Evolutionary conservation across 2,888 invertebrate species (phyloP).

Genomic region (Physocephala rufipes): DNA sequence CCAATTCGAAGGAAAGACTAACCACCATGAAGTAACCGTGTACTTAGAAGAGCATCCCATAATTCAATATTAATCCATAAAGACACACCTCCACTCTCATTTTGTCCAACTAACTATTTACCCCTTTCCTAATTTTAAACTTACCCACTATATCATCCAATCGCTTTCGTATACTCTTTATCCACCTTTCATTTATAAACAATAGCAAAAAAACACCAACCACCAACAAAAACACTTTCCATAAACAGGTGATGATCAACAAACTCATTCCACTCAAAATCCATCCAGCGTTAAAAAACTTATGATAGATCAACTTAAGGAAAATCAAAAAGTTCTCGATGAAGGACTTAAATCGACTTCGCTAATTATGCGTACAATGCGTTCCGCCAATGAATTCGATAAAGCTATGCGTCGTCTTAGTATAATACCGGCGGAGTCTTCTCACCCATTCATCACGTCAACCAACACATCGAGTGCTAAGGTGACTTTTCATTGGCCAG

Average conservation of each 20-base stretch:
- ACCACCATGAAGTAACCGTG: too few species aligned
- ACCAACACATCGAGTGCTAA: constrained; percentile 53
- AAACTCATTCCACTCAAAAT: constrained; percentile 42
- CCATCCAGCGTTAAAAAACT: constrained; percentile 56
- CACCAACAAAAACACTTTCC: constrained; percentile 31
- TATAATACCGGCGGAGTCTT: constrained; percentile 58
- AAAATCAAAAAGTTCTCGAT: constrained; percentile 59
- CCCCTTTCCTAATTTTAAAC: constrained; percentile 49
- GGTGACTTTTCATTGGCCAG: constrained; percentile 44
- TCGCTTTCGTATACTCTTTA: neutral
- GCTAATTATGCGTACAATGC: constrained; percentile 64
- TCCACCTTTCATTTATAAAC: constrained; percentile 4
- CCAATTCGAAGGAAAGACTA: neutral
- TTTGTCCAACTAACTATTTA: constrained; percentile 43
- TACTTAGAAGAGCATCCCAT: too few species aligned
- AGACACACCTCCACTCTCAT: neutral
- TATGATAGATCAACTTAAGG: constrained; percentile 55
- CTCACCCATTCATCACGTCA: constrained; percentile 51
- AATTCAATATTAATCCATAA: too few species aligned
- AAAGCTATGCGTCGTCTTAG: constrained; percentile 64
- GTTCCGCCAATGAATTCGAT: constrained; percentile 64
- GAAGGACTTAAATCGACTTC: constrained; percentile 65
- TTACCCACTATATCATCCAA: constrained; percentile 15
- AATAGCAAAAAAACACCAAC: constrained; percentile 32
- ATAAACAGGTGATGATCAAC: constrained; percentile 41